phyloP scores from a whole-genome alignment of 2,113 vertebrate species.

The Macroglossus sobrinus region DNA sequence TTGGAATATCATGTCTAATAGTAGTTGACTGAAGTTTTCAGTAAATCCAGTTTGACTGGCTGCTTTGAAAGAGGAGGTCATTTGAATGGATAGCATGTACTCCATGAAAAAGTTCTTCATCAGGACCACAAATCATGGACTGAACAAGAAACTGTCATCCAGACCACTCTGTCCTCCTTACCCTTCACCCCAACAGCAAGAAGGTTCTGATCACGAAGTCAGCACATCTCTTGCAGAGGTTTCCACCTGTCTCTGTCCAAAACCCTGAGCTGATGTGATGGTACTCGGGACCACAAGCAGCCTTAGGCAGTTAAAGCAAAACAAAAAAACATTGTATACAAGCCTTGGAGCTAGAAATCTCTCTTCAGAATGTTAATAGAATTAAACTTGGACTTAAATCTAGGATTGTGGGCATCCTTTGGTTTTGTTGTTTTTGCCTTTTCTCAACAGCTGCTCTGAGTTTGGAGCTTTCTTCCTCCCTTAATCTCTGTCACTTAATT shows the following conservation, averaged over 20 bases:
- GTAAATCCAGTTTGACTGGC: not conserved
- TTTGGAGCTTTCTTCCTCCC: not conserved
- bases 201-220: not conserved
- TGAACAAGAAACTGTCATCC: not conserved
- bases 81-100: not conserved
- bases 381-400: not conserved
- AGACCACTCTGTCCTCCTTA: not conserved
- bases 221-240: not conserved
- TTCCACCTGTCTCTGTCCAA: not conserved
- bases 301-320: not conserved
- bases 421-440: not conserved
- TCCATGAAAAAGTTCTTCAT: not conserved
- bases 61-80: not conserved
- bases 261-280: not conserved
- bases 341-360: not conserved
- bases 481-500: not conserved
- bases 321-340: not conserved
- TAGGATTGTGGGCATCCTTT: not conserved
- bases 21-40: not conserved
- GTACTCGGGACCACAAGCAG: not conserved
- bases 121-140: not conserved
- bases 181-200: not conserved
- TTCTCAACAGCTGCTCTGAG: not conserved
- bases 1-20: not conserved
- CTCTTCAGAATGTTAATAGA: not conserved